Evolutionary conservation across 1,140 invertebrate genomes (phyloP).

Genomic region (Acyrthosiphon pisum): DNA sequence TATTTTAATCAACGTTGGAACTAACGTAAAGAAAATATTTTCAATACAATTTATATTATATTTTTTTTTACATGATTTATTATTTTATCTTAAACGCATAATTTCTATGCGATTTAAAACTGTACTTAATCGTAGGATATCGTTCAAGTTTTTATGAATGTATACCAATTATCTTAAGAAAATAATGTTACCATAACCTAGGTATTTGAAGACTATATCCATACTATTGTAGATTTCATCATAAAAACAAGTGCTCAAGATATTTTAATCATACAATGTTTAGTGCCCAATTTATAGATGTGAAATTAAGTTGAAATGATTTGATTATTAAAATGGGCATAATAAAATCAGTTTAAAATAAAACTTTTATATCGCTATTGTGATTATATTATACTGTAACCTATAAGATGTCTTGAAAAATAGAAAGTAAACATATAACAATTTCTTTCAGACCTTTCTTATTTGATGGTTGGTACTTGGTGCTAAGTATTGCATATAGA

Average conservation of each 20-base stretch:
- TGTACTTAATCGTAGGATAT: neutral
- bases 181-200: neutral
- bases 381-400: neutral
- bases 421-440: slow-evolving; percentile 16
- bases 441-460: slow-evolving; percentile 10
- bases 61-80: neutral
- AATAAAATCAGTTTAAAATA: neutral
- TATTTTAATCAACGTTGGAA: neutral
- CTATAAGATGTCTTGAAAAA: neutral
- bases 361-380: neutral
- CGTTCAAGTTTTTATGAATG: neutral
- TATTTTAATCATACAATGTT: neutral
- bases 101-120: neutral
- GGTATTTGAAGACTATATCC: neutral
- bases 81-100: neutral
- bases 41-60: neutral
- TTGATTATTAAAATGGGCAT: neutral
- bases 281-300: neutral
- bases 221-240: neutral
- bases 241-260: neutral
- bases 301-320: neutral
- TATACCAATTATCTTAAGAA: neutral
- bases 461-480: neutral
- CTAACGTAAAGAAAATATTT: neutral
- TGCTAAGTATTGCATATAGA: neutral